Percentiles rank a stretch among this genome's conserved stretches.
Conservation (phyloP, 2,113 vertebrate genomes). For the Natator depressus region DNA sequence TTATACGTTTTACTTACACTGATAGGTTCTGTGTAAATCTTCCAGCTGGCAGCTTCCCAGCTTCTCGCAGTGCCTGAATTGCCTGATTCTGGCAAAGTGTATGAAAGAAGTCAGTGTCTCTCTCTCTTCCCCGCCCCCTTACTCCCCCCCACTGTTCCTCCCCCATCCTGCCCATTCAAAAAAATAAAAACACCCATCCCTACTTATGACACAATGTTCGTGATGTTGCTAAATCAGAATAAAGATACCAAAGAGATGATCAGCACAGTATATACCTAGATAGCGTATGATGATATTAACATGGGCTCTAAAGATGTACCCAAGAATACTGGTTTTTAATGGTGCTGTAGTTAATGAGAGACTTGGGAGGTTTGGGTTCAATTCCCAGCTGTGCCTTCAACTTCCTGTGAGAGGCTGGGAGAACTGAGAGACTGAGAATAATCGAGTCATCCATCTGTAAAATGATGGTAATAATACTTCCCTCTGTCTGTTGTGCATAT, state of each 20-base stretch:
- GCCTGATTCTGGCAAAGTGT: neutral
- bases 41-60: neutral
- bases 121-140: neutral
- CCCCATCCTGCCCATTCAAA: neutral
- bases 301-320: neutral
- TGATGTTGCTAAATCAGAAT: neutral
- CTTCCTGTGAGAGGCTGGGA: neutral
- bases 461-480: neutral
- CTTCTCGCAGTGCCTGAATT: neutral
- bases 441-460: neutral
- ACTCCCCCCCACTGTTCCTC: neutral
- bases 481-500: neutral
- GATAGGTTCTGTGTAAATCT: neutral
- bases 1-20: neutral
- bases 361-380: neutral
- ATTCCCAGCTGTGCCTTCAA: neutral
- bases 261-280: neutral
- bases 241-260: neutral
- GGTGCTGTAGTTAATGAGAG: neutral
- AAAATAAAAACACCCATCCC: neutral
- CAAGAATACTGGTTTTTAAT: neutral
- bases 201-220: neutral
- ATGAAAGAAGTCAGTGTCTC: neutral
- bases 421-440: neutral
- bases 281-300: neutral